phyloP scores from a whole-genome alignment of 2,888 invertebrate species.

The Hermaeophaga mercurialis region DNA sequence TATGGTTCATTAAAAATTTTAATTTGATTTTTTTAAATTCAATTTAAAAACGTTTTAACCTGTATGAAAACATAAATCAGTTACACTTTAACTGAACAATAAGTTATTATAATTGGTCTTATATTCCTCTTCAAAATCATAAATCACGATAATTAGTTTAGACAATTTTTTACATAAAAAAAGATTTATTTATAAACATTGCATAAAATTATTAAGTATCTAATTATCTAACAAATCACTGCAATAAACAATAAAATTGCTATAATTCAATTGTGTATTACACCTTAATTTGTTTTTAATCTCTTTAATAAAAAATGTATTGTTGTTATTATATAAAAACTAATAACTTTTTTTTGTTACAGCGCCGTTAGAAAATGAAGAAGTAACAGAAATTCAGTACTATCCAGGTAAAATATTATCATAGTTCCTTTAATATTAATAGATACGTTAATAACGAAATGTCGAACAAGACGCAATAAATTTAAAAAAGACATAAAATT shows the following conservation, averaged over 20 bases:
- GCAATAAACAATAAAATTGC: background rate
- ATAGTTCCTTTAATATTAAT: too few relatives aligned
- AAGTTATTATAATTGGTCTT: background rate
- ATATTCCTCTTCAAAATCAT: background rate
- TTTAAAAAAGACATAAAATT: too few relatives aligned
- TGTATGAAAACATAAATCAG: background rate
- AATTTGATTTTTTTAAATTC: too few relatives aligned
- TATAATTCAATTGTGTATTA: background rate
- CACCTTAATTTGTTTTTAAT: background rate
- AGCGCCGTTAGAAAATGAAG: constrained; percentile 66
- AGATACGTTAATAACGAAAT: too few relatives aligned
- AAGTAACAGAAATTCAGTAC: constrained; percentile 66
- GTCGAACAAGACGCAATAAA: too few relatives aligned
- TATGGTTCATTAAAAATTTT: too few relatives aligned
- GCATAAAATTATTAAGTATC: background rate
- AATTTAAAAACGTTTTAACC: too few relatives aligned
- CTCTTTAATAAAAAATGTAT: background rate
- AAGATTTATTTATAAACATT: background rate
- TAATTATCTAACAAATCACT: background rate
- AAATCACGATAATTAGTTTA: too few relatives aligned
- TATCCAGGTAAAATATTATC: constrained; percentile 67
- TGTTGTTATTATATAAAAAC: background rate
- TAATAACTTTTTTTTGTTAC: constrained; percentile 62
- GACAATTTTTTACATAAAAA: background rate
- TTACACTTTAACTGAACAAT: background rate